phyloP scores from a whole-genome alignment of 1,140 invertebrate species.

The Achatina immaculata region DNA sequence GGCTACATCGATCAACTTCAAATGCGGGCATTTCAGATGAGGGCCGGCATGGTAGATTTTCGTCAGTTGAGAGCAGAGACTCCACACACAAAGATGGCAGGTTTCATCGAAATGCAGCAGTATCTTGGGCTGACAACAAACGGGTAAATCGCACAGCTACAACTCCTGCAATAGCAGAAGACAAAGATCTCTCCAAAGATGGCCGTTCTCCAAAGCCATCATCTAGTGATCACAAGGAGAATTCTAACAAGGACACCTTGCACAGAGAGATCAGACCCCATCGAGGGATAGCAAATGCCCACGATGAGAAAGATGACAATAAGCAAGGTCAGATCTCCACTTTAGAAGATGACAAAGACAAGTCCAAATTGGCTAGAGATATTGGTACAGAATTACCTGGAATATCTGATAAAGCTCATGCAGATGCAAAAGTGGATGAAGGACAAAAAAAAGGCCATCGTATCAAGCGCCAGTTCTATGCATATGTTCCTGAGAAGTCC shows the following conservation, averaged over 20 bases:
- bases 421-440: constrained; percentile 19
- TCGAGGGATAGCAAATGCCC: background rate
- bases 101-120: background rate
- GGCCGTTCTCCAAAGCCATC: background rate
- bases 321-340: background rate
- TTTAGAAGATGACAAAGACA: background rate
- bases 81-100: background rate
- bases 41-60: background rate
- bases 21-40: background rate
- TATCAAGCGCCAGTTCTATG: constrained; percentile 39
- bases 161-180: background rate
- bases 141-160: background rate
- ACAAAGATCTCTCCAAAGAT: background rate
- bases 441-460: constrained; percentile 33
- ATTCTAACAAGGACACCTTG: background rate
- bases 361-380: background rate
- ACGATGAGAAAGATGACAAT: background rate
- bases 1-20: background rate
- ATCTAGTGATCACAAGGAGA: background rate
- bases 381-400: background rate
- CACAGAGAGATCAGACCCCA: background rate
- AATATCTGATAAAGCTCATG: background rate
- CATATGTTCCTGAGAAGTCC: constrained; percentile 45
- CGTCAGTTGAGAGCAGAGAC: constrained; percentile 15
- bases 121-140: background rate